These are phyloP conservation scores for Dione vanillae DNA, from an alignment of 2,888 invertebrate species.

Conservation along the genomic window DNA sequence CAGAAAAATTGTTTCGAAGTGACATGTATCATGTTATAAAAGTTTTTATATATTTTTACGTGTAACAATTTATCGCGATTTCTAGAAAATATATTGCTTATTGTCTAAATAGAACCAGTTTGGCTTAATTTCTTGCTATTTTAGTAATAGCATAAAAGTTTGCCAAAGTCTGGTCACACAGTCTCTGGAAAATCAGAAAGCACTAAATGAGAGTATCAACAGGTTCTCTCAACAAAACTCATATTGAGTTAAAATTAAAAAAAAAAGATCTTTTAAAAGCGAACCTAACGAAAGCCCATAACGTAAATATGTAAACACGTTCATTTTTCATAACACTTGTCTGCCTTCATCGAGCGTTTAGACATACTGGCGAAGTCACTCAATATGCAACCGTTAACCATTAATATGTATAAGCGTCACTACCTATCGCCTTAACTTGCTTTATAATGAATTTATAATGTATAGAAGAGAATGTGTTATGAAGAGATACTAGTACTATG, in stretches of 20 bases:
- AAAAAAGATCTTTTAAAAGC: not conserved
- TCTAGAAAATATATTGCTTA: not conserved
- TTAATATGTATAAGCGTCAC: constrained; percentile 69
- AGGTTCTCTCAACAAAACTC: not conserved
- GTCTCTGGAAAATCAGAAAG: too few species aligned
- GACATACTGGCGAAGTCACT: constrained; percentile 54
- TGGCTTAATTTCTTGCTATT: too few species aligned
- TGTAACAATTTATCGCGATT: not conserved
- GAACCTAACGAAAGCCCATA: constrained; percentile 21
- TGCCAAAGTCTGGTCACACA: too few species aligned
- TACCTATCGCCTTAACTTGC: constrained; percentile 53
- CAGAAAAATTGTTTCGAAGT: constrained; percentile 11
- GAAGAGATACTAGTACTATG: not conserved
- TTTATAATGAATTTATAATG: constrained; percentile 52
- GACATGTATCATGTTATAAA: constrained; percentile 3
- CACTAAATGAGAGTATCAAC: not conserved
- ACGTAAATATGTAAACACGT: constrained; percentile 22
- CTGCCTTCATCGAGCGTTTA: constrained; percentile 44
- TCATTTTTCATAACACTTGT: constrained; percentile 40
- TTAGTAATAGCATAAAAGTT: too few species aligned
- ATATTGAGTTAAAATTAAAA: not conserved
- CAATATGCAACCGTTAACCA: constrained; percentile 58
- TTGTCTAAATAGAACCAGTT: too few species aligned
- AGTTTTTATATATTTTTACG: not conserved
- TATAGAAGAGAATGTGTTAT: constrained; percentile 54